Evolutionary conservation across 2,113 vertebrate species (phyloP), one percentile per base, ranked within the genome.

Genomic region (Pangasianodon hypophthalmus): DNA sequence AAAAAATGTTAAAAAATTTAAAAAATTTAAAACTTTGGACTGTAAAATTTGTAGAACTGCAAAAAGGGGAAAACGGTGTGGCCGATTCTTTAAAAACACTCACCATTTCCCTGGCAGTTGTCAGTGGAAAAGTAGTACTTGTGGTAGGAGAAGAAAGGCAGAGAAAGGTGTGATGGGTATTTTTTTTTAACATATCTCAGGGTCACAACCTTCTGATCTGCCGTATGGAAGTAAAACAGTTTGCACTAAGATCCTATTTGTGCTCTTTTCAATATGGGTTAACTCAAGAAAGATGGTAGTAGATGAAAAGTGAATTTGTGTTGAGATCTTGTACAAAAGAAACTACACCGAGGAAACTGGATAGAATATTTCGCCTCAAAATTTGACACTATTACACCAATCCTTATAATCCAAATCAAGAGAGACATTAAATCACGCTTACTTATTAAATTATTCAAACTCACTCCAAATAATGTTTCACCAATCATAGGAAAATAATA

Each of bases 401-500:
- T 52, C 8, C 5, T 52, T 50, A 50, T 6, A 50, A 80, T 6
- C 26, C 46, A 80, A 80, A 2, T 16, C 26, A n/a, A n/a, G 21
- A 64, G 50, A 85, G n/a, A 29, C 48, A 5, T 79, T 24, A 14
- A 83, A 50, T 58, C 29, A 41, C 24, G 85, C 18, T 52, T 64
- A 58, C 48, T 29, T 37, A 84, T 77, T 46, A 24, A 44, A 58
- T 37, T 26, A 5, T 32, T 71, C 52, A 21, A 54, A 37, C 37
- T 56, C 56, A 26, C n/a, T 13, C 11, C 41, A 89, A 77, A 84
- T 75, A 37, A 73, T 18, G 37, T 32, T 79, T 6, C 21, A 32
- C 29, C 50, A 64, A 82, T 82, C 19, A 32, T 3, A 54, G 29
- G 32, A 52, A 86, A 89, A 85, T 77, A 90, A 48, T 24, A 50